Evolutionary conservation across 2,797 vertebrate genomes (phyloP).

Genomic region (Nasua narica): DNA sequence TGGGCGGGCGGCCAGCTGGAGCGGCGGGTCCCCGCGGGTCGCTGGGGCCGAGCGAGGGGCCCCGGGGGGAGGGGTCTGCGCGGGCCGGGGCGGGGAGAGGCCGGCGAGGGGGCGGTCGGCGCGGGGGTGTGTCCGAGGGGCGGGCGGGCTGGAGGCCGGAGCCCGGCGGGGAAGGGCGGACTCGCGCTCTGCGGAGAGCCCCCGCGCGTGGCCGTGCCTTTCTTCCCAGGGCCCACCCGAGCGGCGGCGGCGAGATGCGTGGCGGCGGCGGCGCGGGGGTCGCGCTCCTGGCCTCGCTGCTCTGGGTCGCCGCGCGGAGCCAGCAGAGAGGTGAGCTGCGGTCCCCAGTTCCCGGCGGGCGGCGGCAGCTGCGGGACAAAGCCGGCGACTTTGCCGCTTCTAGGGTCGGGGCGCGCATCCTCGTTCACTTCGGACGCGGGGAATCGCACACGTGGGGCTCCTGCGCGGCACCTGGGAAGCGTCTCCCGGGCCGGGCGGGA

Average conservation of each 20-base stretch:
- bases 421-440: not conserved
- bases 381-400: not conserved
- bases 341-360: not conserved
- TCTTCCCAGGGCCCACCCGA: not conserved
- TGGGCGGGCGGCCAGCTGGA: not conserved
- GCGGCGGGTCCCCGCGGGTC: not conserved
- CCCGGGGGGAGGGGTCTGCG: not conserved
- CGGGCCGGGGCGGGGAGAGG: slow-evolving; percentile 22
- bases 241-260: slow-evolving; percentile 68
- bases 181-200: not conserved
- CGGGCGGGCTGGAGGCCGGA: not conserved
- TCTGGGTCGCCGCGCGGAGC: slow-evolving; percentile 75
- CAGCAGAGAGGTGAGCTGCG: slow-evolving; percentile 88
- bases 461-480: not conserved
- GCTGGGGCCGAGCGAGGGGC: fast-evolving
- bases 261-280: not conserved
- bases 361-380: slow-evolving; percentile 36
- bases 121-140: slow-evolving; percentile 12
- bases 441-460: not conserved
- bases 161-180: not conserved
- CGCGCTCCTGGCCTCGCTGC: slow-evolving; percentile 61
- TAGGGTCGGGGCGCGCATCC: not conserved
- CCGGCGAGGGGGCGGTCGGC: not conserved
- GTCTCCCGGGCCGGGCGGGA: no score
- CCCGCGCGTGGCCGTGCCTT: not conserved